Evolutionary conservation across 2,888 invertebrate species (phyloP).

Genomic region (Nineta flava): DNA sequence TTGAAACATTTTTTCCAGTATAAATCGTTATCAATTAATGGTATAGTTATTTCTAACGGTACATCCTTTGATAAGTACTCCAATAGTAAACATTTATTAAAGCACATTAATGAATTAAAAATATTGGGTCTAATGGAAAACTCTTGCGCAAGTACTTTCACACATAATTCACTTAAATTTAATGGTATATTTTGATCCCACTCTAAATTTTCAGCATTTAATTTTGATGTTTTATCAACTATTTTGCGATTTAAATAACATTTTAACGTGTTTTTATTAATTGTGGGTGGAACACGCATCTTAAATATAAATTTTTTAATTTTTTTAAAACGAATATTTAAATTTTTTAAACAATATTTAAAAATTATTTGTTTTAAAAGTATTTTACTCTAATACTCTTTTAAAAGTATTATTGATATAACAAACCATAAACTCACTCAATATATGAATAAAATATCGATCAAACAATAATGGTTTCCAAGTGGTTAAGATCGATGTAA

Average conservation of each 20-base stretch:
- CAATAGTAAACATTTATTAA: constrained; percentile 19
- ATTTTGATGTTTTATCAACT: constrained; percentile 8
- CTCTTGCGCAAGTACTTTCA: constrained; percentile 18
- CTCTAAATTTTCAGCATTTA: constrained; percentile 15
- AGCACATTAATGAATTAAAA: constrained; percentile 14
- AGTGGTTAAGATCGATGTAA: no score
- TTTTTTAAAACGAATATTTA: background rate
- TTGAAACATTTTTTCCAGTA: constrained; percentile 23
- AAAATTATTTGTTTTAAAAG: no score
- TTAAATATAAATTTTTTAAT: background rate
- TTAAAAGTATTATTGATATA: no score
- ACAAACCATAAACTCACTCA: no score
- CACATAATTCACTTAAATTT: constrained; percentile 17
- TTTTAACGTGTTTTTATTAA: constrained; percentile 17
- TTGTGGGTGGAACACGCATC: constrained; percentile 18
- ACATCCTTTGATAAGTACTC: constrained; percentile 20
- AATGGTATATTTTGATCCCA: constrained; percentile 16
- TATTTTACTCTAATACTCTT: no score
- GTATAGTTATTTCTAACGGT: constrained; percentile 19
- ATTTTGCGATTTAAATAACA: constrained; percentile 13
- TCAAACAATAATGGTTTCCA: no score
- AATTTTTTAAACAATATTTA: background rate
- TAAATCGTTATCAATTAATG: constrained; percentile 19
- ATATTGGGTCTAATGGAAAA: constrained; percentile 16
- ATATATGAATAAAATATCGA: no score